Percentiles rank a stretch among this genome's conserved stretches.
These are phyloP conservation scores for Eriosoma lanigerum DNA, from an alignment of 1,140 invertebrate species.

Conservation along the genomic window DNA sequence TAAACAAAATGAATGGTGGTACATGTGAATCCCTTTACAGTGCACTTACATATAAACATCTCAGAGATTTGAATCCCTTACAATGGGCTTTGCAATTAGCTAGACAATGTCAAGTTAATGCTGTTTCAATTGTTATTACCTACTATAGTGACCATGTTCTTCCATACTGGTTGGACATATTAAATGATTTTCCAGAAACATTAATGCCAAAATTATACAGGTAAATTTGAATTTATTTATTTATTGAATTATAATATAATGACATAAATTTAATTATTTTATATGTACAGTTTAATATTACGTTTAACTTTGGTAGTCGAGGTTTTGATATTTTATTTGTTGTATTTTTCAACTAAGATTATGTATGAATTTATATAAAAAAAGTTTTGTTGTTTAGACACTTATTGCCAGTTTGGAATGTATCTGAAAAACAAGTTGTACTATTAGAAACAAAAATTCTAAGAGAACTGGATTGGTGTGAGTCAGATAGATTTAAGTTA, in stretches of 20 bases:
- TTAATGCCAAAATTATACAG: constrained; percentile 42
- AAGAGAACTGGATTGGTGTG: constrained; percentile 47
- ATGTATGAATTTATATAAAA: too few species aligned
- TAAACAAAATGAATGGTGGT: constrained; percentile 24
- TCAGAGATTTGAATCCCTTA: constrained; percentile 39
- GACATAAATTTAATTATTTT: too few species aligned
- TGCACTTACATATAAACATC: constrained; percentile 15
- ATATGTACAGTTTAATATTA: too few species aligned
- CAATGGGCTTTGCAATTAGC: constrained; percentile 39
- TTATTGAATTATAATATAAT: too few species aligned
- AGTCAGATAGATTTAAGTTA: constrained; percentile 42
- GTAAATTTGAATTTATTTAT: constrained; percentile 4
- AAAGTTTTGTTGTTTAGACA: constrained; percentile 22
- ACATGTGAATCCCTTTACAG: background rate
- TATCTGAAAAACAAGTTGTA: constrained; percentile 13
- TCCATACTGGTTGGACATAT: constrained; percentile 32
- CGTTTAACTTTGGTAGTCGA: too few species aligned
- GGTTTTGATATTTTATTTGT: too few species aligned
- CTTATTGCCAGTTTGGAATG: constrained; percentile 39
- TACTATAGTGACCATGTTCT: constrained; percentile 39
- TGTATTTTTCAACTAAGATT: too few species aligned
- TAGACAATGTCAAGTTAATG: constrained; percentile 40
- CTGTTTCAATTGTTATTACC: constrained; percentile 41
- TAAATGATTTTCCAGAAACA: constrained; percentile 43
- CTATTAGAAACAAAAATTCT: constrained; percentile 7